phyloP scores from a whole-genome alignment of 2,113 vertebrate genomes.

The Bathybates hornii region DNA sequence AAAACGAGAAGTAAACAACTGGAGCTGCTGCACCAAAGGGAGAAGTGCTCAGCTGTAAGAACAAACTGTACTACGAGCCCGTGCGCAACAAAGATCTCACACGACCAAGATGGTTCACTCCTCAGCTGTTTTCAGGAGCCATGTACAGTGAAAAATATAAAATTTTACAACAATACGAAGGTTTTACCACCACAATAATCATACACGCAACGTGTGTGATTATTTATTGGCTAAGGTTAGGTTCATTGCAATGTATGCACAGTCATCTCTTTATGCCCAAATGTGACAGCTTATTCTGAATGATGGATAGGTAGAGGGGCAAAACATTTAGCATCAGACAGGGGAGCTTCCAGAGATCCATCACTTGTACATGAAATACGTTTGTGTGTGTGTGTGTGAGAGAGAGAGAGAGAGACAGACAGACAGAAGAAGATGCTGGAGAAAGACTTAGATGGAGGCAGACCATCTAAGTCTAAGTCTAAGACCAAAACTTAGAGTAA shows the following conservation, averaged over 20 bases:
- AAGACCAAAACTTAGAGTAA: neutral
- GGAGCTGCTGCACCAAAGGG: neutral
- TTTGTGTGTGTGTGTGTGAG: neutral
- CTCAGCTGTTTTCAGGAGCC: neutral
- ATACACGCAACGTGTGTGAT: neutral
- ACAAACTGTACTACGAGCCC: conserved; percentile 2
- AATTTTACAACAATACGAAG: neutral
- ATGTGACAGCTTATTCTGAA: neutral
- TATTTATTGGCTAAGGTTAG: neutral
- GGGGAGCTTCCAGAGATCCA: neutral
- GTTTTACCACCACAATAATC: neutral
- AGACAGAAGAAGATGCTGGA: neutral
- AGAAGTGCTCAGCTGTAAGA: neutral
- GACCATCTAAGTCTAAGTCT: neutral
- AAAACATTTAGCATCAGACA: neutral
- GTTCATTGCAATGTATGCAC: neutral
- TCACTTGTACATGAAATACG: neutral
- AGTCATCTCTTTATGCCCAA: neutral
- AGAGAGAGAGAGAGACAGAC: neutral
- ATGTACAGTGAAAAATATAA: neutral
- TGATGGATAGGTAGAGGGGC: neutral
- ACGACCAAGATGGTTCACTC: neutral
- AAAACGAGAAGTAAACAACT: neutral
- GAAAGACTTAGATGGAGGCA: neutral
- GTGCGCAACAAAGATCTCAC: neutral